phyloP scores from a whole-genome alignment of 2,113 vertebrate species.

The Microtus montanus region DNA sequence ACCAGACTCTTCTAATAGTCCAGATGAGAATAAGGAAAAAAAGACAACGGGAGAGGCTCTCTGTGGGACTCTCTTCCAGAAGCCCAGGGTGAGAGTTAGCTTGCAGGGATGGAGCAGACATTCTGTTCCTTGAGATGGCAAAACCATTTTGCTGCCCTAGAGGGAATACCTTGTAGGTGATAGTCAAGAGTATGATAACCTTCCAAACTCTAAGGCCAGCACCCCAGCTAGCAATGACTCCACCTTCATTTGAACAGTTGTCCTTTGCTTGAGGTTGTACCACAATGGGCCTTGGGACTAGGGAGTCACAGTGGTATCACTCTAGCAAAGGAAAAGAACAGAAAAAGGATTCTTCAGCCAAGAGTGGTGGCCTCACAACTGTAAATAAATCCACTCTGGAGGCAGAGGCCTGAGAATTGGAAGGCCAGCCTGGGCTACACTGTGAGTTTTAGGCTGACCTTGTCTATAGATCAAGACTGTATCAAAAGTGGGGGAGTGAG shows the following conservation, averaged over 20 bases:
- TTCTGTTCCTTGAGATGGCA: constrained; percentile 22
- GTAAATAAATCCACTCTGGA: background rate
- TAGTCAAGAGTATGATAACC: background rate
- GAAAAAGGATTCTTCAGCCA: constrained; percentile 31
- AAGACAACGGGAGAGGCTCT: constrained; percentile 12
- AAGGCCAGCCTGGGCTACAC: background rate
- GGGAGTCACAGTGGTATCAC: background rate
- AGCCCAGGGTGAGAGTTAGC: background rate
- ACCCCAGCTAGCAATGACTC: constrained; percentile 11
- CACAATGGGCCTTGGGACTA: constrained; percentile 16
- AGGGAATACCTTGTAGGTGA: background rate
- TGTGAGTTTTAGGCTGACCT: background rate
- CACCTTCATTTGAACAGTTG: background rate
- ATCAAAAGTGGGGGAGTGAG: background rate
- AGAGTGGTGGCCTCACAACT: background rate
- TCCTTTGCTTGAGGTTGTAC: constrained; percentile 24
- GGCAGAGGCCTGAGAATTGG: background rate
- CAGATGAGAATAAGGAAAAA: constrained; percentile 36
- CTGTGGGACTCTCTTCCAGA: constrained; percentile 23
- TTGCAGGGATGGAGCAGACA: constrained; percentile 18
- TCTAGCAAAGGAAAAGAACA: background rate
- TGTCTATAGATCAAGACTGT: background rate
- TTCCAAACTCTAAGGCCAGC: background rate
- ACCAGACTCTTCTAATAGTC: background rate
- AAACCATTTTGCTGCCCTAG: constrained; percentile 11